phyloP scores from a whole-genome alignment of 2,888 invertebrate genomes.

The Tiphia femorata region DNA sequence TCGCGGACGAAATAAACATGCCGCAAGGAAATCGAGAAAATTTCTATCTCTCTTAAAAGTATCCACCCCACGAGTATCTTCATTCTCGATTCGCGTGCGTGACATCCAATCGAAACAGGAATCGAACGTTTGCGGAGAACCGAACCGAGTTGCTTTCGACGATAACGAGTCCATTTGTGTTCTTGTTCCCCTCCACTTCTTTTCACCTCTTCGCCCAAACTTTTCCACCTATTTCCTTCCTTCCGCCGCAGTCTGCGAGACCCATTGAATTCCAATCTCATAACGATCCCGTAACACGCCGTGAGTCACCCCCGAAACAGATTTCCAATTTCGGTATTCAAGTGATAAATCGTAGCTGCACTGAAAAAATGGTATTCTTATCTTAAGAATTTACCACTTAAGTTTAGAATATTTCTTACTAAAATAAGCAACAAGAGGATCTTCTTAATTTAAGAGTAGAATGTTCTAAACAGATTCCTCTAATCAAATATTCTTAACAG shows the following conservation, averaged over 20 bases:
- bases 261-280: not conserved
- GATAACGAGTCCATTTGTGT: too few species aligned
- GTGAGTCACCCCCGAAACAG: not conserved
- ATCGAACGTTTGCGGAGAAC: not conserved
- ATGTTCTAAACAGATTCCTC: too few species aligned
- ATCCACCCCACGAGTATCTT: not conserved
- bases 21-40: not conserved
- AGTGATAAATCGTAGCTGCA: not conserved
- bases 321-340: slow-evolving; percentile 9
- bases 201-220: not conserved
- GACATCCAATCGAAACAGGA: slow-evolving; percentile 5
- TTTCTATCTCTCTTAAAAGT: not conserved
- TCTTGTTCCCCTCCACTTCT: not conserved
- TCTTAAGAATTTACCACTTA: too few species aligned
- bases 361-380: too few species aligned
- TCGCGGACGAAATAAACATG: too few species aligned
- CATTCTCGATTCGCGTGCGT: not conserved
- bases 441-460: too few species aligned
- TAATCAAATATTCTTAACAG: too few species aligned
- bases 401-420: too few species aligned
- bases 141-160: too few species aligned
- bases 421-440: too few species aligned
- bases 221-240: not conserved
- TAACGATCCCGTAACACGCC: not conserved
- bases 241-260: not conserved